Conservation (phyloP, 2,888 invertebrate species). For the Fissipunctia ypsillon region DNA sequence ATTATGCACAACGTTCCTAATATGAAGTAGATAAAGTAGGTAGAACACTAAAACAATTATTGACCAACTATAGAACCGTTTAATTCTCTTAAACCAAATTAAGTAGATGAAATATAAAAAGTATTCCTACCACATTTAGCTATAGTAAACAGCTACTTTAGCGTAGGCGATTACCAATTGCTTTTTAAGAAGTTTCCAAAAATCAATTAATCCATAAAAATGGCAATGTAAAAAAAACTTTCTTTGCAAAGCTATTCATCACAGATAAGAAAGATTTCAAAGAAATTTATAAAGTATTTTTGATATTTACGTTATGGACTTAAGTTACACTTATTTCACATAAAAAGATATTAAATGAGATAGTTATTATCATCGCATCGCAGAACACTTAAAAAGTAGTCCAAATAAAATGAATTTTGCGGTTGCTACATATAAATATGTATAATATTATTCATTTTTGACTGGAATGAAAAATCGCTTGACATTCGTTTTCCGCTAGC, state of each 20-base stretch:
- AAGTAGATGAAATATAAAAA: too few relatives aligned
- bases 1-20: background rate
- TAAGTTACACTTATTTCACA: constrained; percentile 12
- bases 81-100: too few relatives aligned
- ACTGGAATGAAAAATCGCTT: constrained; percentile 11
- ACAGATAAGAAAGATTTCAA: background rate
- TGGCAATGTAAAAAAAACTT: constrained; percentile 9
- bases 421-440: too few relatives aligned
- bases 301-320: background rate
- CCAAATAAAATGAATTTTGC: constrained; percentile 3
- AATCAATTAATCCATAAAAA: constrained; percentile 31
- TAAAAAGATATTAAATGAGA: background rate
- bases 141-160: background rate
- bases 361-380: background rate
- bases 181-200: constrained; percentile 22
- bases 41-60: background rate
- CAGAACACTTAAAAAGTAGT: background rate
- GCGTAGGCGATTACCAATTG: background rate
- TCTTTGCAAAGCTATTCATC: constrained; percentile 11
- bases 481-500: background rate
- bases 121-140: background rate
- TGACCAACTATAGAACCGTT: background rate
- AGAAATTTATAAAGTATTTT: background rate
- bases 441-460: background rate
- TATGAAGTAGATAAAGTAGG: background rate